phyloP scores from a whole-genome alignment of 1,140 invertebrate species.

The Lerema accius region DNA sequence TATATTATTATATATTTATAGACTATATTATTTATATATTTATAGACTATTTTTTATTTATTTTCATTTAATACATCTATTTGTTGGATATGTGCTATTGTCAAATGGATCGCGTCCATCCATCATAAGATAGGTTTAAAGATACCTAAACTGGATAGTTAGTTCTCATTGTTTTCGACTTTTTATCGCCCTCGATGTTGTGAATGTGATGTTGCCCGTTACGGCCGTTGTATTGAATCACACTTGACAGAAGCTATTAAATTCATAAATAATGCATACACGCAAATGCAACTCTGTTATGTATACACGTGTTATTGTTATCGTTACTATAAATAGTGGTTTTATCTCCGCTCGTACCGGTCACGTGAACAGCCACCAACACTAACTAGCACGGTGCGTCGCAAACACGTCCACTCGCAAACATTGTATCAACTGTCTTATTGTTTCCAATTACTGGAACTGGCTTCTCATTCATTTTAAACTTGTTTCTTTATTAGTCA shows the following conservation, averaged over 20 bases:
- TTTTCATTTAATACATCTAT: too few relatives aligned
- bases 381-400: not conserved
- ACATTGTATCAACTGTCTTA: conserved; percentile 12
- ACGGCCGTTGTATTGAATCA: too few relatives aligned
- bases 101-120: too few relatives aligned
- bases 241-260: not conserved
- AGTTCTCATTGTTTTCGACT: too few relatives aligned
- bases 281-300: not conserved
- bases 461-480: conserved; percentile 4
- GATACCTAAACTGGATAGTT: too few relatives aligned
- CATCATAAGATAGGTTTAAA: too few relatives aligned
- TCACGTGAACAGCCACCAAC: conserved; percentile 26
- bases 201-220: too few relatives aligned
- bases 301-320: conserved; percentile 15
- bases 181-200: too few relatives aligned
- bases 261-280: not conserved
- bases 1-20: too few relatives aligned
- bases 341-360: not conserved
- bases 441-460: conserved; percentile 20
- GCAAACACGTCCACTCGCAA: not conserved
- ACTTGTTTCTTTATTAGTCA: conserved; percentile 11
- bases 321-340: conserved; percentile 14
- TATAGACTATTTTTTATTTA: too few relatives aligned
- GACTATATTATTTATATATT: too few relatives aligned
- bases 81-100: too few relatives aligned